These are phyloP conservation scores for Agriopis aurantiaria DNA, from an alignment of 2,888 invertebrate species.

Conservation along the genomic window DNA sequence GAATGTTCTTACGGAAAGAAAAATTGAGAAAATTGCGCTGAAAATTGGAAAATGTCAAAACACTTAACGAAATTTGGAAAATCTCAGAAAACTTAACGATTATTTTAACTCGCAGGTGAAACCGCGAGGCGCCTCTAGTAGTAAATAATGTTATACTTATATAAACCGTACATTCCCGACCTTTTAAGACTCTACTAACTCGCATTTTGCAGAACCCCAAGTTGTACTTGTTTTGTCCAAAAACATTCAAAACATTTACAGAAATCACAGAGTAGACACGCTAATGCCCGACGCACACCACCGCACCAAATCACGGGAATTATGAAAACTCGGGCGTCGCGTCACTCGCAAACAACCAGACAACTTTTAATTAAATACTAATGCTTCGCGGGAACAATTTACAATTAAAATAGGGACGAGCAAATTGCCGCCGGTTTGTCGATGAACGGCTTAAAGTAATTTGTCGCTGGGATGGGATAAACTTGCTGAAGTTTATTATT, in stretches of 20 bases:
- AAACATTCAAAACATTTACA: background rate
- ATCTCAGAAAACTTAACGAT: too few species aligned
- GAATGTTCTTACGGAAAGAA: too few species aligned
- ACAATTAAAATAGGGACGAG: slow-evolving; percentile 67
- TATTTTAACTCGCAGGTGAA: too few species aligned
- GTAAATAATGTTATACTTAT: too few species aligned
- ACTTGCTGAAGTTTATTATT: slow-evolving; percentile 13
- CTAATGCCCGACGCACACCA: slow-evolving; percentile 39
- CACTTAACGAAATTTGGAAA: too few species aligned
- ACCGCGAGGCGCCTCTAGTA: too few species aligned
- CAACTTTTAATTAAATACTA: slow-evolving; percentile 84
- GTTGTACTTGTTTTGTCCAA: background rate
- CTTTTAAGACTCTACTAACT: too few species aligned
- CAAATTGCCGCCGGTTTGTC: slow-evolving; percentile 41
- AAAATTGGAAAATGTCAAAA: too few species aligned
- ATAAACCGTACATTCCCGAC: too few species aligned
- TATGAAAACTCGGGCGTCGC: slow-evolving; percentile 63
- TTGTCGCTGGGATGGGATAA: slow-evolving; percentile 33
- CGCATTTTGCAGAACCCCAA: too few species aligned
- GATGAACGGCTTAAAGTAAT: slow-evolving; percentile 45
- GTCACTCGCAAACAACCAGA: slow-evolving; percentile 67
- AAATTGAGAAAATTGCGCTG: too few species aligned
- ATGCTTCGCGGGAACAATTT: slow-evolving; percentile 75
- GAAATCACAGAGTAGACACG: slow-evolving; percentile 31
- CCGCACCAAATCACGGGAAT: slow-evolving; percentile 51